Conservation (phyloP, 2,888 invertebrate genomes). For the Volucella zonaria region DNA sequence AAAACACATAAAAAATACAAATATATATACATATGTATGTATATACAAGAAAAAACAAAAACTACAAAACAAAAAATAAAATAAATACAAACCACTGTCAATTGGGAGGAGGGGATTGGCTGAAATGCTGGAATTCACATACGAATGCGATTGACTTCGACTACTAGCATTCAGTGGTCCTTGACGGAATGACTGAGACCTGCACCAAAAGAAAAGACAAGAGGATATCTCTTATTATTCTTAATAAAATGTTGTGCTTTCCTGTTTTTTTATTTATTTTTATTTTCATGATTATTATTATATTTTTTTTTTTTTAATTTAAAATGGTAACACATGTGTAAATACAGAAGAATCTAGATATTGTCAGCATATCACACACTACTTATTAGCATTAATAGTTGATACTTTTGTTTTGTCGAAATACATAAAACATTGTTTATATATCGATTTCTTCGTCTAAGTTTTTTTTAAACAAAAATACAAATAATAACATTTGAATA, state of each 20-base stretch:
- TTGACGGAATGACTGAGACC: conserved; percentile 97
- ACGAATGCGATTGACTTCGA: conserved; percentile 85
- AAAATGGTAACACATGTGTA: conserved; percentile 7
- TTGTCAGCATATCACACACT: background rate
- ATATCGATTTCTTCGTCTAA: too few species aligned
- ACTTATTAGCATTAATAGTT: too few species aligned
- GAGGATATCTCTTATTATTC: conserved; percentile 82
- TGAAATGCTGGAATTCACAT: conserved; percentile 94
- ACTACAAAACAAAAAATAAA: conserved; percentile 69
- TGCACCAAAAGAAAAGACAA: conserved; percentile 85
- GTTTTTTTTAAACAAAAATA: too few species aligned
- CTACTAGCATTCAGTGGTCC: conserved; percentile 83
- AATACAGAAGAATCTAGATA: conserved; percentile 5
- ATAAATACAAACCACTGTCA: conserved; percentile 86
- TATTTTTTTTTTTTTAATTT: conserved; percentile 9
- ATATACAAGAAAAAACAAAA: conserved; percentile 76
- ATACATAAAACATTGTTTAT: too few species aligned
- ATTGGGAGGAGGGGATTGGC: conserved; percentile 97
- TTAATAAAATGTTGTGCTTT: conserved; percentile 46
- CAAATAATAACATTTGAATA: too few species aligned
- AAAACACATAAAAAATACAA: conserved; percentile 75
- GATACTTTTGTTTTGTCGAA: background rate
- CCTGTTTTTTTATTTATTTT: conserved; percentile 4
- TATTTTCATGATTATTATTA: background rate
- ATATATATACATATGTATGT: conserved; percentile 76